Evolutionary conservation across 2,797 vertebrate species (phyloP).

Genomic region (Chelidonichthys spinosus): DNA sequence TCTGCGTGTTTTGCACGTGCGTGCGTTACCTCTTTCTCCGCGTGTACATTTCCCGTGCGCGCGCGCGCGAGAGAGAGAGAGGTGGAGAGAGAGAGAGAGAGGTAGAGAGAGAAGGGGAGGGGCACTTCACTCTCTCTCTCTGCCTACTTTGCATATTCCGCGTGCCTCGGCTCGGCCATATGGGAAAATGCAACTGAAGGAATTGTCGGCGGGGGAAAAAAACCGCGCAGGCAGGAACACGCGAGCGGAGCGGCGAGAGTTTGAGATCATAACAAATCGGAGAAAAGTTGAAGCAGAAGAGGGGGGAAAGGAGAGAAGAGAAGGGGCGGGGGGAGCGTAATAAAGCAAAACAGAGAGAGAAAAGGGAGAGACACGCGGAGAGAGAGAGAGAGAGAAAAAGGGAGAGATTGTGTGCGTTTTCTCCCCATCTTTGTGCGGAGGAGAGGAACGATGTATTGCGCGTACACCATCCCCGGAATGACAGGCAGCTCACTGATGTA

Average conservation of each 20-base stretch:
- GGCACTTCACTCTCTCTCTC: constrained; percentile 73
- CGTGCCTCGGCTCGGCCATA: constrained; percentile 93
- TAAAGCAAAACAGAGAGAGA: constrained; percentile 31
- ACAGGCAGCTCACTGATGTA: constrained; percentile 94
- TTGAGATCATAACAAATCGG: constrained; percentile 71
- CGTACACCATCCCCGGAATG: constrained; percentile 96
- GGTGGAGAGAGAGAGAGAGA: constrained; percentile 18
- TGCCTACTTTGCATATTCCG: constrained; percentile 95
- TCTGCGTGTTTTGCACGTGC: not conserved
- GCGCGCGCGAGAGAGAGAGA: not conserved
- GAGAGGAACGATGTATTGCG: constrained; percentile 92
- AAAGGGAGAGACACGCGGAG: constrained; percentile 31
- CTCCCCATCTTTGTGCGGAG: constrained; percentile 51
- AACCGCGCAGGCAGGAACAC: constrained; percentile 65
- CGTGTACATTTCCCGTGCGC: constrained; percentile 12
- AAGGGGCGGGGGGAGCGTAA: constrained; percentile 41
- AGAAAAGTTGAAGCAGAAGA: constrained; percentile 82
- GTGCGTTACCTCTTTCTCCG: constrained; percentile 7
- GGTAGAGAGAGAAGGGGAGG: constrained; percentile 58
- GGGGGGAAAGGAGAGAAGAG: constrained; percentile 19
- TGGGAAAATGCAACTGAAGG: constrained; percentile 97
- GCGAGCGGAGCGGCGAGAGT: constrained; percentile 83
- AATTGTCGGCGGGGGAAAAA: constrained; percentile 91
- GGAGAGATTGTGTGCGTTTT: constrained; percentile 9
- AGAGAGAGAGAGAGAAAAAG: constrained; percentile 55